Conservation (phyloP, 2,797 vertebrate species). For the Tenualosa ilisha region DNA sequence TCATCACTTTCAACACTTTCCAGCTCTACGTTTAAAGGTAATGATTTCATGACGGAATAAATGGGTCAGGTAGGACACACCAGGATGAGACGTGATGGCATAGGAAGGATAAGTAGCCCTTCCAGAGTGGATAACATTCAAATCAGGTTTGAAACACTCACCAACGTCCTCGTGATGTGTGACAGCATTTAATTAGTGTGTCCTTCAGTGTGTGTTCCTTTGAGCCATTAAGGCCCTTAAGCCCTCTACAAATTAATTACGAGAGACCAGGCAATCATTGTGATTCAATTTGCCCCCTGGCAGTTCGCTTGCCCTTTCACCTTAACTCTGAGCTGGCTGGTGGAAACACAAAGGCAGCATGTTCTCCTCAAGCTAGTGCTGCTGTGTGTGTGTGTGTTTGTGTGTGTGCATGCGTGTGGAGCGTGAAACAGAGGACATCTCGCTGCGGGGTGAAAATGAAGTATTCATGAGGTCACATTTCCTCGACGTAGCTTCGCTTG, state of each 20-base stretch:
- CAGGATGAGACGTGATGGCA: neutral
- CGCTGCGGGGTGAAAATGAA: constrained; percentile 11
- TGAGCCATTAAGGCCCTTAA: constrained; percentile 80
- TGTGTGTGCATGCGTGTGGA: neutral
- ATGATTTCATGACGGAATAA: neutral
- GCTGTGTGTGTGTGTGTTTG: neutral
- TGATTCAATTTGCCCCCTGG: constrained; percentile 83
- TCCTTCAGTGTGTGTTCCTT: constrained; percentile 83
- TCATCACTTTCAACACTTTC: too few relatives aligned
- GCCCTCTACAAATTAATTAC: constrained; percentile 89
- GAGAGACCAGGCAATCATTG: constrained; percentile 84
- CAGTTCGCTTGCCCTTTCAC: constrained; percentile 75
- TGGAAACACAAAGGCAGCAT: constrained; percentile 42
- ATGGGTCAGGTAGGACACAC: neutral
- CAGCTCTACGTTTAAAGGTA: neutral
- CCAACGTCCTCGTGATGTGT: constrained; percentile 75
- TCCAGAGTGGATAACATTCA: constrained; percentile 79
- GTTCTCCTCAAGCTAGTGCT: neutral
- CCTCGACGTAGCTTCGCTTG: neutral
- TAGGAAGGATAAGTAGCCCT: constrained; percentile 49
- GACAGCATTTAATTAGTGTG: constrained; percentile 89
- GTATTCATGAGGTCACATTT: constrained; percentile 14
- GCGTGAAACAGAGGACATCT: neutral
- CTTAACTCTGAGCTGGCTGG: constrained; percentile 54
- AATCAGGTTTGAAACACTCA: constrained; percentile 57